Percentiles rank a stretch among this genome's conserved stretches.
These are phyloP conservation scores for Pilophorus perplexus DNA, from an alignment of 2,888 invertebrate genomes.

Conservation along the genomic window DNA sequence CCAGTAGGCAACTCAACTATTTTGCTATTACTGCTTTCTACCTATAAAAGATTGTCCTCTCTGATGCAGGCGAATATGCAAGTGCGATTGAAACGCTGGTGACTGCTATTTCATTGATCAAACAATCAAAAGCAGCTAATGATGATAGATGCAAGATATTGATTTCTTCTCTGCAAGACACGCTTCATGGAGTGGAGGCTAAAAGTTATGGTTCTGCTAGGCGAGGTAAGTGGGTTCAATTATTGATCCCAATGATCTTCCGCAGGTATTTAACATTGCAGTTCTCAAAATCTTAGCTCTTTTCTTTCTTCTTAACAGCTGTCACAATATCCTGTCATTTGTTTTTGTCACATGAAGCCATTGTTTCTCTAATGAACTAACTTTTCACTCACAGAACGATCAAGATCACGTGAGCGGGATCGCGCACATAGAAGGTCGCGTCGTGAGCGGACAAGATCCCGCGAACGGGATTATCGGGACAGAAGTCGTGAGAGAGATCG, in stretches of 20 bases:
- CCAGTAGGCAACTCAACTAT: too few species aligned
- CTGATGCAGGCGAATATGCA: slow-evolving; percentile 75
- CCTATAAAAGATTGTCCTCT: too few species aligned
- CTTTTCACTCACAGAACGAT: slow-evolving; percentile 57
- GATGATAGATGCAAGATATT: slow-evolving; percentile 98
- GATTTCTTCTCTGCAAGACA: slow-evolving; percentile 94
- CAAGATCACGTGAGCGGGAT: slow-evolving; percentile 56
- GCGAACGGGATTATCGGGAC: slow-evolving; percentile 57
- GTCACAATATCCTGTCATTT: too few species aligned
- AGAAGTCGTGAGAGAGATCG: slow-evolving; percentile 61
- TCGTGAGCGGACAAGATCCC: slow-evolving; percentile 60
- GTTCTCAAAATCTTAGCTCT: background rate
- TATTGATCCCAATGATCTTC: too few species aligned
- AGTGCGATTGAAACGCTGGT: slow-evolving; percentile 98
- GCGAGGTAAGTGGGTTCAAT: slow-evolving; percentile 60
- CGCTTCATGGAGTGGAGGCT: slow-evolving; percentile 93
- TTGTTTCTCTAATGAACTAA: too few species aligned
- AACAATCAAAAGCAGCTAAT: slow-evolving; percentile 92
- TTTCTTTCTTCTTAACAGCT: background rate
- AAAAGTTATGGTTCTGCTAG: slow-evolving; percentile 86
- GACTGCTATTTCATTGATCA: slow-evolving; percentile 96
- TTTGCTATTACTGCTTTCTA: too few species aligned
- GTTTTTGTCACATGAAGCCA: too few species aligned
- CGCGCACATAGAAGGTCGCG: slow-evolving; percentile 59
- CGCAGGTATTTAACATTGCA: background rate